Conservation (phyloP, 37 sponge, comb jelly and placozoan species). For the Hexactinellida sp. region DNA sequence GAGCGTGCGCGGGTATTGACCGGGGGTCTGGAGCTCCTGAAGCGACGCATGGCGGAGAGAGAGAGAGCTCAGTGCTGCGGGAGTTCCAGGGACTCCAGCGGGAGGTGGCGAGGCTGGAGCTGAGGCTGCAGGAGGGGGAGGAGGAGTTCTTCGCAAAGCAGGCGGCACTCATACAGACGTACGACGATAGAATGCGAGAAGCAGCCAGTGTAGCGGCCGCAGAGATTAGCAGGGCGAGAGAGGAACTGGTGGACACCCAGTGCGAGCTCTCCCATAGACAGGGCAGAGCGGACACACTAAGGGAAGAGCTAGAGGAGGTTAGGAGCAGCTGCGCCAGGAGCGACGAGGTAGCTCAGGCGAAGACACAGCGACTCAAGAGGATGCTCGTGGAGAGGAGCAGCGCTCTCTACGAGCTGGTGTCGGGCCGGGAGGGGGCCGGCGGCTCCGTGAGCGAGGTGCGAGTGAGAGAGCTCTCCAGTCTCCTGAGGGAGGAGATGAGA, state of each 20-base stretch:
- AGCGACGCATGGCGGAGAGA: not conserved
- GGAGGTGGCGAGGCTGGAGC: not conserved
- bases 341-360: not conserved
- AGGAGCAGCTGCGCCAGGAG: not conserved
- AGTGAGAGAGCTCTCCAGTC: not conserved
- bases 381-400: slow-evolving; percentile 14
- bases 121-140: not conserved
- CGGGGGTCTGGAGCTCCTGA: not conserved
- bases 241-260: not conserved
- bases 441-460: not conserved
- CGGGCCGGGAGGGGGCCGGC: not conserved
- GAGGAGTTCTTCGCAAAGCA: not conserved
- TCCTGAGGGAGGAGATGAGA: not conserved
- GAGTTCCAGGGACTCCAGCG: not conserved
- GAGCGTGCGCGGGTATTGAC: not conserved
- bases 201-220: not conserved
- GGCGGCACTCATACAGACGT: not conserved
- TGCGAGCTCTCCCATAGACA: not conserved
- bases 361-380: not conserved
- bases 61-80: not conserved
- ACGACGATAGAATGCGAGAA: not conserved
- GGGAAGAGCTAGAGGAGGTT: not conserved
- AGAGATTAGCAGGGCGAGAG: not conserved
- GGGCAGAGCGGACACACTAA: not conserved
- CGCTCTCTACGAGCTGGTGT: not conserved